Conservation (phyloP, 2,888 invertebrate genomes). For the Nymphalis polychloros region DNA sequence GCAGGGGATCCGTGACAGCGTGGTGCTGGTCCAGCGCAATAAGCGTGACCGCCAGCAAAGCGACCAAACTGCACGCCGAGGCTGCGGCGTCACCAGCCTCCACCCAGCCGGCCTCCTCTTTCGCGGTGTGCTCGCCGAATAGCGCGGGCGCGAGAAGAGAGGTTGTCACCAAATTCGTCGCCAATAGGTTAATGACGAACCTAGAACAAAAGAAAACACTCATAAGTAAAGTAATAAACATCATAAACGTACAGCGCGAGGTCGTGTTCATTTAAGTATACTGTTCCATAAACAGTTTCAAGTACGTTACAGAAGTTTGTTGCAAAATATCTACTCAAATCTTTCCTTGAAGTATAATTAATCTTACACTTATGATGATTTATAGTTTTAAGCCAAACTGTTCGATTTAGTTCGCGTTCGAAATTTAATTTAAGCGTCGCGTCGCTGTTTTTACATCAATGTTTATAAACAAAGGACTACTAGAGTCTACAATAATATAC, state of each 20-base stretch:
- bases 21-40: conserved; percentile 80
- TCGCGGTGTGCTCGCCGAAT: conserved; percentile 83
- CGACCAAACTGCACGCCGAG: conserved; percentile 65
- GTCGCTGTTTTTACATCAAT: conserved; percentile 21
- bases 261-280: conserved; percentile 9
- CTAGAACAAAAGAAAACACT: conserved; percentile 69
- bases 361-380: conserved; percentile 14
- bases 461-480: conserved; percentile 47
- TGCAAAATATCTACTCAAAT: conserved; percentile 21
- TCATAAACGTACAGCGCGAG: conserved; percentile 10
- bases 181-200: conserved; percentile 84
- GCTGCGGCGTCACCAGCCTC: conserved; percentile 79
- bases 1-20: conserved; percentile 78
- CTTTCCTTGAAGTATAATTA: conserved; percentile 10
- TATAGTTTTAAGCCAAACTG: conserved; percentile 28
- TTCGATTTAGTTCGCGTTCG: conserved; percentile 30
- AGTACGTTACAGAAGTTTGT: conserved; percentile 11
- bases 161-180: conserved; percentile 75
- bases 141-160: conserved; percentile 76
- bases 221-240: conserved; percentile 29
- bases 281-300: conserved; percentile 22
- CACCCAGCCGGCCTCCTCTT: conserved; percentile 82
- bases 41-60: conserved; percentile 69
- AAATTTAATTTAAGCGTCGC: conserved; percentile 13
- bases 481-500: conserved; percentile 42